Evolutionary conservation across 2,113 vertebrate genomes (phyloP), one percentile per base, ranked within the genome.

Genomic region (Osmerus mordax): DNA sequence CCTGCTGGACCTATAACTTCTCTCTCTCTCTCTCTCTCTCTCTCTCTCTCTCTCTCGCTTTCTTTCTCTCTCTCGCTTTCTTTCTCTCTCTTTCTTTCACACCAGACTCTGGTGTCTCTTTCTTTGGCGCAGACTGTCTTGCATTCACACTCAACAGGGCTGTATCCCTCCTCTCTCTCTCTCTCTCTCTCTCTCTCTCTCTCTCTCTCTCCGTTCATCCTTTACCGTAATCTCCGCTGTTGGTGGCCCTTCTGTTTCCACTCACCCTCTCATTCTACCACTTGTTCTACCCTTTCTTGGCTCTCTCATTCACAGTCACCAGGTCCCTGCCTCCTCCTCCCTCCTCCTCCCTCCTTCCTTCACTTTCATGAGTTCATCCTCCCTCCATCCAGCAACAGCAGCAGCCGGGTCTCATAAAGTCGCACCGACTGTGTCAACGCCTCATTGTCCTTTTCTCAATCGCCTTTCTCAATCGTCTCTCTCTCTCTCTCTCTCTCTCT

Each of bases 351-450:
- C 18, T 25, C 63, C 18, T 18, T 84, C 77, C 78, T 71, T 77
- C 54, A 54, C 72, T 78, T 76, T 62, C 67, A 71, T 74, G 47
- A 76, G 75, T 71, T 61, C 71, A 84, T 83, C 76, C 7, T 4
- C 41, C 79, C 78, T 77, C 71, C 36, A 68, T 74, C 13, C 29
- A 69, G 77, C 79, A 74, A 78, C 80, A 47, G 41, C 41, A 7
- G 41, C 41, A 47, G 41, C 9, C 41, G 41, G 41, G 41, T 47
- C 36, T 41, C 36, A 41, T 41, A 41, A 41, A 41, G 36, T n/a
- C 54, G 1, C 15, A 56, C 54, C 55, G 16, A 18, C 55, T 56
- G 55, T 56, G 55, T 56, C 55, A 15, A 16, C 55, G 15, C 15
- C 55, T 56, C 55, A 19, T 47, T 47, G 41, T 47, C 41, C 55